These are phyloP conservation scores for Cydia strobilella DNA, from an alignment of 1,140 invertebrate species.

Conservation along the genomic window DNA sequence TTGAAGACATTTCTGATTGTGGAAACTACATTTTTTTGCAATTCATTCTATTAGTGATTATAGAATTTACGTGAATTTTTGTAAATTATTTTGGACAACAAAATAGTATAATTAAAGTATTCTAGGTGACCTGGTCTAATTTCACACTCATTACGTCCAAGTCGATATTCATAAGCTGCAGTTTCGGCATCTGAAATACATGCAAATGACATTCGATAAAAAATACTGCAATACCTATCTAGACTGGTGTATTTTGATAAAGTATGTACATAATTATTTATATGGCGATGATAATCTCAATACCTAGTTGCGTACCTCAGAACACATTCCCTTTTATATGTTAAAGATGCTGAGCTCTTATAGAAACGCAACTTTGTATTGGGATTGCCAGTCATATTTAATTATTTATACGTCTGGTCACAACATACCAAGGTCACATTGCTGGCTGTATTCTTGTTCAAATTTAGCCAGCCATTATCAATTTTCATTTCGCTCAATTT, in stretches of 20 bases:
- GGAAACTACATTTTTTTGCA: no score
- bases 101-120: constrained; percentile 11
- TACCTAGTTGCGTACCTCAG: no score
- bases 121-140: constrained; percentile 56
- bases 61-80: background rate
- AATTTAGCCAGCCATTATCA: constrained; percentile 23
- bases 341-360: background rate
- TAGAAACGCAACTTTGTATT: background rate
- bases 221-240: constrained; percentile 8
- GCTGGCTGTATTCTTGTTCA: background rate
- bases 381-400: background rate
- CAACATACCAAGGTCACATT: background rate
- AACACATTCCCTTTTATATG: no score
- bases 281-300: no score
- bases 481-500: background rate
- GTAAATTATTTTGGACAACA: no score
- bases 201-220: constrained; percentile 24
- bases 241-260: background rate
- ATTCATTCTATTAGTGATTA: constrained; percentile 6
- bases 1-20: no score
- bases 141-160: constrained; percentile 54
- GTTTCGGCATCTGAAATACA: constrained; percentile 59
- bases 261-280: no score
- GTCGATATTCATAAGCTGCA: constrained; percentile 50
- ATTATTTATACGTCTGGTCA: background rate